A percentile compares a stretch with the other conserved stretches of the same genome.
Conservation (phyloP, 2,797 vertebrate species). For the Phyllotis vaccarum region DNA sequence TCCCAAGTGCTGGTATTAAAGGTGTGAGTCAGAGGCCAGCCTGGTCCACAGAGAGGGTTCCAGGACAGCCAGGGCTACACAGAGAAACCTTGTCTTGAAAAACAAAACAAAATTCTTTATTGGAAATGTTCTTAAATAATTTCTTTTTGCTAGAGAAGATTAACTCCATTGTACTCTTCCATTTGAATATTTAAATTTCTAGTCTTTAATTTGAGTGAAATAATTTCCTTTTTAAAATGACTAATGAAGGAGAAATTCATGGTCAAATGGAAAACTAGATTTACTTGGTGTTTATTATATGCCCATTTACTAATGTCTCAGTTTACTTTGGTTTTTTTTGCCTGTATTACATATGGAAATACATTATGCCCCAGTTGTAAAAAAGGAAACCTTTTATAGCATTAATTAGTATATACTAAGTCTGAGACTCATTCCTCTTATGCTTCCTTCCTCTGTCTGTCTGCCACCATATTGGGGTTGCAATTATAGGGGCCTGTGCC, state of each 20-base stretch:
- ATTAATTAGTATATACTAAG: not conserved
- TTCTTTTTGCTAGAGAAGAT: not conserved
- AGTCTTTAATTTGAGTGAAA: slow-evolving; percentile 31
- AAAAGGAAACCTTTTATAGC: not conserved
- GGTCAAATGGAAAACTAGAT: slow-evolving; percentile 47
- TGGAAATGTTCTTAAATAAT: slow-evolving; percentile 33
- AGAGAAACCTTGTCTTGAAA: not conserved
- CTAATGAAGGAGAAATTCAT: not conserved
- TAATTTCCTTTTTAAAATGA: slow-evolving; percentile 51
- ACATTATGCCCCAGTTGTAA: not conserved
- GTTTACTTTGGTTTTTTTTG: slow-evolving; percentile 46
- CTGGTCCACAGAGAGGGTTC: not conserved
- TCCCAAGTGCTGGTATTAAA: not conserved
- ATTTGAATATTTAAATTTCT: slow-evolving; percentile 57
- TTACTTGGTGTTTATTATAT: slow-evolving; percentile 10
- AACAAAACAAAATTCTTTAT: slow-evolving; percentile 7
- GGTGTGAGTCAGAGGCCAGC: not conserved
- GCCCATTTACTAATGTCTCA: not conserved
- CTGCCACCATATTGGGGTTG: too few relatives aligned
- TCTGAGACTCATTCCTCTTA: not conserved
- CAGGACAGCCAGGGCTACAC: too few relatives aligned
- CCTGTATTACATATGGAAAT: not conserved
- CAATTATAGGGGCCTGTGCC: not conserved
- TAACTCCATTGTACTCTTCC: not conserved
- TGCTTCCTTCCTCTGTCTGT: not conserved